Evolutionary conservation across 2,113 vertebrate genomes (phyloP), one percentile per base, ranked within the genome.

Genomic region (Crotophaga sulcirostris): DNA sequence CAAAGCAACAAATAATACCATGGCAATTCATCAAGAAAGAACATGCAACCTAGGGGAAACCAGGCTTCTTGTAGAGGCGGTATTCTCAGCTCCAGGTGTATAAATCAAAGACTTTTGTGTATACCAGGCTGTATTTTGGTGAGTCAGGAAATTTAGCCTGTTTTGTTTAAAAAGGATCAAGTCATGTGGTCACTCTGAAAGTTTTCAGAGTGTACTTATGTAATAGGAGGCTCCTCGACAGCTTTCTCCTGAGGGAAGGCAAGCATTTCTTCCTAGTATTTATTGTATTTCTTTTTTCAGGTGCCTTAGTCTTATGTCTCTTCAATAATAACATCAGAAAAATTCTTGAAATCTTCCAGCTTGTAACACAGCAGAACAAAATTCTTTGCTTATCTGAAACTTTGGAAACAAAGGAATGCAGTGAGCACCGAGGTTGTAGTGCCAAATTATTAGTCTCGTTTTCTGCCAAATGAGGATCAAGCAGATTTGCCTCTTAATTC

Each of bases 31-130:
- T 94, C 68, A 93, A 88, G 79, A 86, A 75, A 31, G 69, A 94
- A 81, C 90, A 78, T 33, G 64, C 42, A 90, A 72, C 83, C 68
- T 86, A 72, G 93, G 69, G 68, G 64, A 93, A 95, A 80, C 55
- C 90, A 95, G 90, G 76, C 94, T 93, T 81, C 92, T 96, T 94
- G 79, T 96, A 93, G 95, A 96, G 73, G 56, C 68, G 95, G 14
- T 33, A 40, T 44, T 93, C 79, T 84, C 59, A 88, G 34, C 76
- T 90, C 82, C 93, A 94, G 90, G 86, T 95, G 89, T 84, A 56
- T 84, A 59, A 84, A 91, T 96, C 87, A 93, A 95, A 96, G 92
- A 74, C 86, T 84, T 51, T n/a, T 0, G 5, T 84, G 47, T 77
- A 55, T 80, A 67, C 34, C 34, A 60, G 88, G 10, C 21, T 86